Evolutionary conservation across 1,140 invertebrate genomes (phyloP).

Genomic region (Zaprionus taronus): DNA sequence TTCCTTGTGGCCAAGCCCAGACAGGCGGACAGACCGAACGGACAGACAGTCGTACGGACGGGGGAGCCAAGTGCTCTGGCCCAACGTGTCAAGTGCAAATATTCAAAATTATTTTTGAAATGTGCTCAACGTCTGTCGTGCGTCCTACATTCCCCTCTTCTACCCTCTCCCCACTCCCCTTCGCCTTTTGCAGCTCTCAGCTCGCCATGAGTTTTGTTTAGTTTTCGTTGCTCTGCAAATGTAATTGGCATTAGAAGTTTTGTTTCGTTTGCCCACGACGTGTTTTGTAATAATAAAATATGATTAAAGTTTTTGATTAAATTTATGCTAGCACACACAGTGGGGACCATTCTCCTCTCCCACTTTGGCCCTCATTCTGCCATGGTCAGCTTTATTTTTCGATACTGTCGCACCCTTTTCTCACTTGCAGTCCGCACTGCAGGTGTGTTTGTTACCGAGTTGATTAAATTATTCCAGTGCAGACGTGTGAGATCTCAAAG

Average conservation of each 20-base stretch:
- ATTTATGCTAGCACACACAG: slow-evolving; percentile 77
- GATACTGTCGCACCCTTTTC: slow-evolving; percentile 43
- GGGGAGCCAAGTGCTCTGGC: slow-evolving; percentile 39
- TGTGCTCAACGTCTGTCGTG: slow-evolving; percentile 61
- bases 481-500: slow-evolving; percentile 68
- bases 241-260: slow-evolving; percentile 81
- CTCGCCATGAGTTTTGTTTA: slow-evolving; percentile 64
- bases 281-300: slow-evolving; percentile 84
- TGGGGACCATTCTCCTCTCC: slow-evolving; percentile 31
- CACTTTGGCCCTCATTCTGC: slow-evolving; percentile 2
- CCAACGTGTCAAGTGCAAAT: slow-evolving; percentile 81
- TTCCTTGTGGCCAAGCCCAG: slow-evolving; percentile 19
- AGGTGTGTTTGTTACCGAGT: slow-evolving; percentile 71
- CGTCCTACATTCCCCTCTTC: not conserved
- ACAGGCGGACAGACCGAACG: not conserved
- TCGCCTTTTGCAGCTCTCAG: not conserved
- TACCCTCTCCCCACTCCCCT: not conserved
- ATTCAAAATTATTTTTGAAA: slow-evolving; percentile 82
- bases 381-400: slow-evolving; percentile 39
- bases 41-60: not conserved
- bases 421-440: slow-evolving; percentile 27
- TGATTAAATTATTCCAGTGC: slow-evolving; percentile 76
- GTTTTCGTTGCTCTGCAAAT: slow-evolving; percentile 77
- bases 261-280: slow-evolving; percentile 64
- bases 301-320: slow-evolving; percentile 84